phyloP scores from a whole-genome alignment of 2,113 vertebrate genomes.

The Pimephales promelas region DNA sequence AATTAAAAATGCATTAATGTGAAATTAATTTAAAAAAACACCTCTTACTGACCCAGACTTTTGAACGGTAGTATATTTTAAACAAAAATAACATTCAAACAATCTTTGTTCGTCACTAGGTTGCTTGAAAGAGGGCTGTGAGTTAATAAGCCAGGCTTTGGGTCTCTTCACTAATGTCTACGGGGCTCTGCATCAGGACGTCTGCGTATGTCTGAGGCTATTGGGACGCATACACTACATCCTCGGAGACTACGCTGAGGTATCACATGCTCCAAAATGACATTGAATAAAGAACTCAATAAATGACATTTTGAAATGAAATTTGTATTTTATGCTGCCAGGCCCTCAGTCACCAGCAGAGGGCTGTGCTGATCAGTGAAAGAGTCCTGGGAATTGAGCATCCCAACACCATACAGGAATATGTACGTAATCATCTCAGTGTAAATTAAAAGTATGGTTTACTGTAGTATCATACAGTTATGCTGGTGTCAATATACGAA shows the following conservation, averaged over 20 bases:
- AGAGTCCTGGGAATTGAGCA: constrained; percentile 89
- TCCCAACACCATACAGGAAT: constrained; percentile 94
- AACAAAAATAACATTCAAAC: not conserved
- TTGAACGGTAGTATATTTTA: not conserved
- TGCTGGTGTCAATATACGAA: not conserved
- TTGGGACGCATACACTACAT: constrained; percentile 91
- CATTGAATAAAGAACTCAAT: not conserved
- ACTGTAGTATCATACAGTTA: not conserved
- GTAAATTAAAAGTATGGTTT: not conserved
- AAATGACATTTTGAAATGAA: not conserved
- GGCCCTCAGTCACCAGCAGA: constrained; percentile 93
- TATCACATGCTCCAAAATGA: constrained; percentile 54
- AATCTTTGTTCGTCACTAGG: constrained; percentile 68
- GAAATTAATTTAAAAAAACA: not conserved
- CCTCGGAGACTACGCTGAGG: constrained; percentile 89
- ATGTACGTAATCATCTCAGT: constrained; percentile 75
- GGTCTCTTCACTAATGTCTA: constrained; percentile 92
- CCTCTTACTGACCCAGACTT: too few species aligned
- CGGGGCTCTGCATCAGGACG: constrained; percentile 91
- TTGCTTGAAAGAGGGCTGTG: constrained; percentile 87
- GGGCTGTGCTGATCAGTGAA: constrained; percentile 90
- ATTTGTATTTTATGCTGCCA: constrained; percentile 54
- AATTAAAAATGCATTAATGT: not conserved
- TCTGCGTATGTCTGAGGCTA: constrained; percentile 88
- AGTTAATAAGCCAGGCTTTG: constrained; percentile 89